phyloP scores from a whole-genome alignment of 2,797 vertebrate species.

The Kryptopterus vitreolus region DNA sequence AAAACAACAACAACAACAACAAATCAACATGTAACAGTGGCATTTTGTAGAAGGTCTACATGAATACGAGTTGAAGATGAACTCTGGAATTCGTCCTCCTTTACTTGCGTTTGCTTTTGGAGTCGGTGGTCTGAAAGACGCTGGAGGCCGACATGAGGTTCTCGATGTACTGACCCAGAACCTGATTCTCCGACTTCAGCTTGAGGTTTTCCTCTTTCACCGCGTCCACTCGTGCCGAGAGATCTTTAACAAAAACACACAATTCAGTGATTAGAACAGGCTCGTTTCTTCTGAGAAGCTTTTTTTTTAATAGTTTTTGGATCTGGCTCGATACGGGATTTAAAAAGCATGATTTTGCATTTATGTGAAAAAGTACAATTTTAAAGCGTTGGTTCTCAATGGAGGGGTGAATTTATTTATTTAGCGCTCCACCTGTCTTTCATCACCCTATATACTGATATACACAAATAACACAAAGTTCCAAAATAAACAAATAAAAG shows the following conservation, averaged over 20 bases:
- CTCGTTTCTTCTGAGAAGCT: background rate
- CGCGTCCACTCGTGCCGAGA: slow-evolving; percentile 94
- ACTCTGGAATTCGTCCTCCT: background rate
- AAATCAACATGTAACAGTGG: slow-evolving; percentile 18
- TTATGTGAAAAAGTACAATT: too few relatives aligned
- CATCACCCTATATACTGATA: too few relatives aligned
- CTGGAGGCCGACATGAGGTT: slow-evolving; percentile 99
- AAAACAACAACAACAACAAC: slow-evolving; percentile 16
- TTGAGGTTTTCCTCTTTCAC: slow-evolving; percentile 99
- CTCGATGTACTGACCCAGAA: slow-evolving; percentile 99
- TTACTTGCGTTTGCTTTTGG: slow-evolving; percentile 98
- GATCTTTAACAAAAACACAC: slow-evolving; percentile 79
- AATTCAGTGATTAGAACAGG: background rate
- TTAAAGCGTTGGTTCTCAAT: too few relatives aligned
- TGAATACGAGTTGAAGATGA: background rate
- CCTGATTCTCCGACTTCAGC: slow-evolving; percentile 99
- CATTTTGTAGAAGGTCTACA: background rate
- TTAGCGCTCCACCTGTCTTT: too few relatives aligned
- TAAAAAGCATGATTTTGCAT: too few relatives aligned
- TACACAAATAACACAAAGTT: too few relatives aligned
- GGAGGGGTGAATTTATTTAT: too few relatives aligned
- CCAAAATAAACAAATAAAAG: too few relatives aligned
- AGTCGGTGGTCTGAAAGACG: slow-evolving; percentile 98
- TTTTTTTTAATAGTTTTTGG: background rate
- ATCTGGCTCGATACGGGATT: too few relatives aligned